phyloP scores from a whole-genome alignment of 1,140 invertebrate species.

The Drosophila funebris region DNA sequence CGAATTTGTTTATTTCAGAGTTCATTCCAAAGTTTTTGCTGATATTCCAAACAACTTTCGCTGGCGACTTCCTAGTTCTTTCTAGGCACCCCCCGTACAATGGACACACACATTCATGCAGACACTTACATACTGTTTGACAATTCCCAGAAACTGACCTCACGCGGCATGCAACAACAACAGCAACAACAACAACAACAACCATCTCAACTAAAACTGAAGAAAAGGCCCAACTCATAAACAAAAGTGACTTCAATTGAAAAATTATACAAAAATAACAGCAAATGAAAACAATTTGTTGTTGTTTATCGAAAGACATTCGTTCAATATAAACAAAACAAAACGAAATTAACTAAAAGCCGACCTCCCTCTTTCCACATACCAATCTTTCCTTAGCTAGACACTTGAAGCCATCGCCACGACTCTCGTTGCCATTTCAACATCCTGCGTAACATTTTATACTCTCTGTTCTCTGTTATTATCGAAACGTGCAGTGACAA shows the following conservation, averaged over 20 bases:
- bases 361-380: constrained; percentile 1
- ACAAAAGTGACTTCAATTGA: constrained; percentile 63
- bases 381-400: not conserved
- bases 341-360: constrained; percentile 39
- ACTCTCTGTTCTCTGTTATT: constrained; percentile 52
- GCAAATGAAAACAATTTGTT: constrained; percentile 45
- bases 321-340: constrained; percentile 40
- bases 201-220: not conserved
- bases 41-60: constrained; percentile 28
- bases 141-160: constrained; percentile 60
- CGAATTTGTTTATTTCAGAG: constrained; percentile 31
- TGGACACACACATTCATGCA: not conserved
- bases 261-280: constrained; percentile 63
- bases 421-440: constrained; percentile 47
- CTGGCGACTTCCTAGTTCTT: constrained; percentile 38
- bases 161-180: constrained; percentile 36
- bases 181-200: not conserved
- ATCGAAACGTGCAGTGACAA: constrained; percentile 64
- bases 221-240: constrained; percentile 43
- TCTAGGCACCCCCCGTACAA: not conserved
- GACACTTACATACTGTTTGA: constrained; percentile 21
- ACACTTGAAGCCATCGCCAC: constrained; percentile 50
- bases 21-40: constrained; percentile 25
- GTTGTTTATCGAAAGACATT: constrained; percentile 39
- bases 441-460: constrained; percentile 48